These are phyloP conservation scores for Ditula angustiorana DNA, from an alignment of 2,888 invertebrate species.

Conservation along the genomic window DNA sequence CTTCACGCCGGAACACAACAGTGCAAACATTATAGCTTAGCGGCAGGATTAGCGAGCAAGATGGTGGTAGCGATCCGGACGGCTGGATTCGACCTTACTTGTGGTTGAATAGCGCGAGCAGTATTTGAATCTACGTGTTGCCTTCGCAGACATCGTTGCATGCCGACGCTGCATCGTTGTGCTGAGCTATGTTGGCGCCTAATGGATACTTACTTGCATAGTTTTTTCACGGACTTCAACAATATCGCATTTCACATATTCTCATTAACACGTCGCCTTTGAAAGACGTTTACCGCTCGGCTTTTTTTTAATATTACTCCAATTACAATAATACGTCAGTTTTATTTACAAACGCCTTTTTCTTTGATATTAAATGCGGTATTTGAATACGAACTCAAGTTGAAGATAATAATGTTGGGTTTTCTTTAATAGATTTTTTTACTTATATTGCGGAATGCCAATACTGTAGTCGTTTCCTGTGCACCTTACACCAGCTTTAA, in stretches of 20 bases:
- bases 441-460: conserved; percentile 16
- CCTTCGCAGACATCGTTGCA: too few relatives aligned
- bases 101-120: too few relatives aligned
- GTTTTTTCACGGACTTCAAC: conserved; percentile 6
- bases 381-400: background rate
- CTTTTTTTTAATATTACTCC: conserved; percentile 43
- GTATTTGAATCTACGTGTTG: too few relatives aligned
- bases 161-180: too few relatives aligned
- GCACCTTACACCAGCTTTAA: conserved; percentile 20
- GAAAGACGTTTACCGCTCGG: background rate
- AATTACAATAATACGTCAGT: conserved; percentile 54
- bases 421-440: background rate
- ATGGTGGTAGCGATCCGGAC: too few relatives aligned
- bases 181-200: too few relatives aligned
- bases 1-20: too few relatives aligned
- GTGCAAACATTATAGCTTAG: too few relatives aligned
- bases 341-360: conserved; percentile 49
- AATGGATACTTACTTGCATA: background rate
- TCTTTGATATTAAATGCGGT: background rate
- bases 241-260: conserved; percentile 7
- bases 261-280: background rate
- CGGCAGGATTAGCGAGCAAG: too few relatives aligned
- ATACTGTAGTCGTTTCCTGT: conserved; percentile 13
- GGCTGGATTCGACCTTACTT: too few relatives aligned
- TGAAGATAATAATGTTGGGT: background rate